Evolutionary conservation across 2,888 invertebrate genomes (phyloP).

Genomic region (Agriopis leucophaearia): DNA sequence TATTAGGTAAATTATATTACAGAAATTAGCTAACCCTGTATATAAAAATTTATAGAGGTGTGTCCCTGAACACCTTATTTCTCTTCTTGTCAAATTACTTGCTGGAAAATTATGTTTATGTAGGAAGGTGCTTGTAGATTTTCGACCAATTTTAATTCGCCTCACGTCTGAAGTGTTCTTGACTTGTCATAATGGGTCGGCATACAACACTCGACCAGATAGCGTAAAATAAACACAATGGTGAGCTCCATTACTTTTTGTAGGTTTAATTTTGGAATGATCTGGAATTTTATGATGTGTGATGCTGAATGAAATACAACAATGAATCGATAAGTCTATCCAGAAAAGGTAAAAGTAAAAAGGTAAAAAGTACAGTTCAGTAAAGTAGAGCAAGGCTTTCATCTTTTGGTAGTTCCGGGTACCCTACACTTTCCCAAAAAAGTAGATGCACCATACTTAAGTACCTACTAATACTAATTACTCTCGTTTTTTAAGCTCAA

Average conservation of each 20-base stretch:
- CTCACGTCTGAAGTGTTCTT: constrained; percentile 34
- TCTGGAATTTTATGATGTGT: background rate
- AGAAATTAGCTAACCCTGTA: background rate
- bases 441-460: background rate
- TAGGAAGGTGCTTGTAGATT: background rate
- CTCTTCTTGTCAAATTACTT: background rate
- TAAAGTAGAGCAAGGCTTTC: too few species aligned
- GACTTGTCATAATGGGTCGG: constrained; percentile 39
- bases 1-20: too few species aligned
- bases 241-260: constrained; percentile 14
- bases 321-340: background rate
- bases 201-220: constrained; percentile 34
- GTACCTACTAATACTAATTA: too few species aligned
- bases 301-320: background rate
- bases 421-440: background rate
- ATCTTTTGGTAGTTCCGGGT: background rate
- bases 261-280: background rate
- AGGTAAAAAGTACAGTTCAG: too few species aligned
- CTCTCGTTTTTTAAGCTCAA: too few species aligned
- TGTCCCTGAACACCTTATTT: background rate
- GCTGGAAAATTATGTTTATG: background rate
- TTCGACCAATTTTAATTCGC: constrained; percentile 34
- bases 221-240: constrained; percentile 38
- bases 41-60: too few species aligned
- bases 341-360: background rate